Conservation (phyloP, 2,888 invertebrate genomes). For the Morpho achilles region DNA sequence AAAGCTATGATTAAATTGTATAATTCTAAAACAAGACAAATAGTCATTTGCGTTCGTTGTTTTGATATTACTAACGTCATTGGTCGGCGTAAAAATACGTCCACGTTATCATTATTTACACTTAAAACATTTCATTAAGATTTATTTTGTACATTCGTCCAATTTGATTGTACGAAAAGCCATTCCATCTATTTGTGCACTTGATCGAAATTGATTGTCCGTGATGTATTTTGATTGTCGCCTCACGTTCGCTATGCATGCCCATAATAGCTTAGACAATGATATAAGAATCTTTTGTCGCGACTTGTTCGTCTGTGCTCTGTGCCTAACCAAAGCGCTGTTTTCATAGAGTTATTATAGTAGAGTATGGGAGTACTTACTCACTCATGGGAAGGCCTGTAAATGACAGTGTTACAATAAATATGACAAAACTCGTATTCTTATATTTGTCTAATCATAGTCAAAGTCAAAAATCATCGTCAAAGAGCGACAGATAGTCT, state of each 20-base stretch:
- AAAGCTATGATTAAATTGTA: too few relatives aligned
- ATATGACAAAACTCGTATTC: too few relatives aligned
- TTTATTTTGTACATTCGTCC: slow-evolving; percentile 11
- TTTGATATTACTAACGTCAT: slow-evolving; percentile 27
- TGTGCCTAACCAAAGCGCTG: too few relatives aligned
- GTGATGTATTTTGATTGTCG: slow-evolving; percentile 39
- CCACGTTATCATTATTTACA: slow-evolving; percentile 1
- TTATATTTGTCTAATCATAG: too few relatives aligned
- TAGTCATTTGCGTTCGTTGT: slow-evolving; percentile 32
- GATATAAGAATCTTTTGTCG: too few relatives aligned
- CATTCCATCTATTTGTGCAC: slow-evolving; percentile 18
- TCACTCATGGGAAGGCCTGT: too few relatives aligned
- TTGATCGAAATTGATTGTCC: slow-evolving; percentile 30
- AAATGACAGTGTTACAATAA: too few relatives aligned
- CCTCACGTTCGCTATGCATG: slow-evolving; percentile 38
- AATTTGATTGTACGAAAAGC: slow-evolving; percentile 11
- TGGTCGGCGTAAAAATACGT: not conserved
- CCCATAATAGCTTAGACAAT: slow-evolving; percentile 24
- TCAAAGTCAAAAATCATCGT: too few relatives aligned
- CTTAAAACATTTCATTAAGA: slow-evolving; percentile 10
- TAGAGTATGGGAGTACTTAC: too few relatives aligned
- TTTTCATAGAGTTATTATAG: too few relatives aligned
- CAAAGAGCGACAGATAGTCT: too few relatives aligned
- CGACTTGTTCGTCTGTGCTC: too few relatives aligned
- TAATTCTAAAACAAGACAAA: not conserved